Evolutionary conservation across 2,888 invertebrate species (phyloP).

Genomic region (Lepidochrysops patricia): DNA sequence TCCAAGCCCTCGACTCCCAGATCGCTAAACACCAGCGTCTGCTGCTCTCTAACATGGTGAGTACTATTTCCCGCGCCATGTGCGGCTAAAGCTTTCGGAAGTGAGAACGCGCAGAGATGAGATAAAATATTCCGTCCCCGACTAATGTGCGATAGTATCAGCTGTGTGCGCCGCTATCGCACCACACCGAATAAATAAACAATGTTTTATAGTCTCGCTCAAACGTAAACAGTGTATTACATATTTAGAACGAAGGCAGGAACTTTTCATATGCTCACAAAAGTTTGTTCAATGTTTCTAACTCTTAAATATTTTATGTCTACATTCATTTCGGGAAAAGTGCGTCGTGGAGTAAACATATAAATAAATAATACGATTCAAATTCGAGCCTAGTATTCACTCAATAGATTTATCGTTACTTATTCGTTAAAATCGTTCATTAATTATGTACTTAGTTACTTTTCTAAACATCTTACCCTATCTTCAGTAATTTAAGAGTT

Average conservation of each 20-base stretch:
- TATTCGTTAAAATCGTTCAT: not conserved
- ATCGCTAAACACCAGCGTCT: constrained; percentile 68
- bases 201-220: constrained; percentile 45
- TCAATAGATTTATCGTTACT: not conserved
- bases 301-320: constrained; percentile 1
- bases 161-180: constrained; percentile 33
- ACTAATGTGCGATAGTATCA: constrained; percentile 48
- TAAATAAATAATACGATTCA: not conserved
- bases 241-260: not conserved
- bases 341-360: not conserved
- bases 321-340: not conserved
- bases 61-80: constrained; percentile 39
- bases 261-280: constrained; percentile 4
- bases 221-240: constrained; percentile 26
- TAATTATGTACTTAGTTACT: not conserved
- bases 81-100: constrained; percentile 39
- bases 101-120: constrained; percentile 45
- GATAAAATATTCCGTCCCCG: constrained; percentile 51
- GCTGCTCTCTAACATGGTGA: constrained; percentile 75
- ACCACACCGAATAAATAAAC: constrained; percentile 47
- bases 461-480: not conserved
- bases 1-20: constrained; percentile 68
- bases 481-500: too few species aligned
- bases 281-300: constrained; percentile 1
- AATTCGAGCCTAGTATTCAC: not conserved